Base-by-base conservation (phyloP, 2,888 invertebrate genomes). In the Caenorhabditis drosophilae region DNA sequence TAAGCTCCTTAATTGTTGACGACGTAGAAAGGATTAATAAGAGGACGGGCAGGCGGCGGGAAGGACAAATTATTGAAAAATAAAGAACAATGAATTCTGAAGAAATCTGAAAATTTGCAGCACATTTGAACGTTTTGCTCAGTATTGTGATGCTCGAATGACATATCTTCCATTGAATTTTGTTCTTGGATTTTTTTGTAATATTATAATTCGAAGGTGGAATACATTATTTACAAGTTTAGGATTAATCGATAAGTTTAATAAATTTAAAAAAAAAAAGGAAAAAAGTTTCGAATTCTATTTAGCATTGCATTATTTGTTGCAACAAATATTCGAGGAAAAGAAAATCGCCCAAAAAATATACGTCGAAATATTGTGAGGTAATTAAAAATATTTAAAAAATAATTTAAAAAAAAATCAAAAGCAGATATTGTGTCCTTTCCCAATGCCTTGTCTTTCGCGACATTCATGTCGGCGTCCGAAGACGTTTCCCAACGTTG, bases 281-380 rank as follows among this genome's bases (percentile, higher is more conserved):
- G 23, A 11, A 18, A 15, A 22, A 27, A 34, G 7, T 12, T 44
- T 23, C 16, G 2, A 45, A 9, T 20, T 25, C n/a, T 22, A 51
- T 67, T 49, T 34, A 76, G 78, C 44, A 62, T 73, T 25, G 78
- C 78, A n/a, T 60, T 77, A 0, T 69, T 70, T 36, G 61, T 75
- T 1, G 61, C 73, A 4, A 60, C 62, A 2, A 57, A 71, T 25
- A 57, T 78, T 6, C 51, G 61, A 41, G 79, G 79, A 25, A 49
- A 47, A 15, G 73, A 73, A n/a, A 70, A 70, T 9, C 49, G 76
- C 40, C 75, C 75, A 6, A 35, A 59, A 4, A 62, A 63, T 40
- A 49, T 70, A n/a, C 54, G 76, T 4, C 64, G 79, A 23, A 79
- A 78, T 52, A 73, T 79, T 26, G 60, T 79, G 23, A 66, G 78